Base-by-base conservation (phyloP, 2,888 invertebrate genomes). In the Acheta domesticus region DNA sequence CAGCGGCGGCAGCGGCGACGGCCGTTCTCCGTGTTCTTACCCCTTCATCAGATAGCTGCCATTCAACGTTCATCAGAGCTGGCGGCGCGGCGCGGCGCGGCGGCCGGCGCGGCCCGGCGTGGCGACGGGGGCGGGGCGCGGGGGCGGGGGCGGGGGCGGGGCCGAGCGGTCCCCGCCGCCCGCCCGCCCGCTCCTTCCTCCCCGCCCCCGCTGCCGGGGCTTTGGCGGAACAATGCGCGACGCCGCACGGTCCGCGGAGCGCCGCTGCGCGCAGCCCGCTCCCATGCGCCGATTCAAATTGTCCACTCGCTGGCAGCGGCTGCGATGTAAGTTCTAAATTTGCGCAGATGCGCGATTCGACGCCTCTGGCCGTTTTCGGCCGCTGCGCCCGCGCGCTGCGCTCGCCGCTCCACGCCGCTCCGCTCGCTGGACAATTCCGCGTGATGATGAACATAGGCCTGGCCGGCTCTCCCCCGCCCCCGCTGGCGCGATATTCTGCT, bases 1-100 rank as follows among this genome's bases (percentile, higher is more conserved):
- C 36, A 36, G 36, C 36, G 4, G 36, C 36, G 4, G 36, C 36
- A 36, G 36, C 36, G 36, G 36, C 36, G 36, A 36, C 36, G 36
- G 36, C 36, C 62, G 62, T 62, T 12, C 62, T 62, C 62, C 62
- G 62, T 62, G 62, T 62, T 62, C 62, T 62, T 62, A 62, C 62
- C 62, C 62, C 62, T 62, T 62, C 62, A 62, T 62, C 62, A 62
- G 62, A 62, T 62, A 62, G 62, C 62, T n/a, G 62, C 62, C 62
- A 62, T 62, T 62, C 62, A 62, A n/a, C 62, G 62, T 62, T 62
- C 62, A n/a, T 62, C 62, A 62, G 62, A 62, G 62, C n/a, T 14
- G 62, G n/a, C 16, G 14, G 62, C 14, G n/a, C 16, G 8, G 19
- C n/a, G n/a, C 16, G 4, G 62, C 16, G n/a, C n/a, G n/a, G 62